Conservation (phyloP, 2,888 invertebrate species). For the Deilephila elpenor region DNA sequence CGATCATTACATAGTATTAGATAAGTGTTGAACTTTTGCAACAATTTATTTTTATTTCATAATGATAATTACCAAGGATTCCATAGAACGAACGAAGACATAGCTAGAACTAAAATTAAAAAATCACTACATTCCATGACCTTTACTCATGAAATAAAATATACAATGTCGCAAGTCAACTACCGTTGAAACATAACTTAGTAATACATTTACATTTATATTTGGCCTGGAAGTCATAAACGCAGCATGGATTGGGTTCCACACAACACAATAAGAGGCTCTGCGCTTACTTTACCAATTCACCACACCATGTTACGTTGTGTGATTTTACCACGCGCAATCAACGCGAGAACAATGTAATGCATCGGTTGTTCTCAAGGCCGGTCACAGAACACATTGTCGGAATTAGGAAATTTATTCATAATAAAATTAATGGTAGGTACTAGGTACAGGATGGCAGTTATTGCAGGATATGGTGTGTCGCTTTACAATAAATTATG, state of each 20-base stretch:
- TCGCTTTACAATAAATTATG: neutral
- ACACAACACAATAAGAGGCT: constrained; percentile 4
- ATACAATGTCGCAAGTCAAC: neutral
- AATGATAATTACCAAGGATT: neutral
- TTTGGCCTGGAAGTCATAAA: neutral
- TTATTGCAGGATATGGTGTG: neutral
- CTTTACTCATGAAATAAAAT: neutral
- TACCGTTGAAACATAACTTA: neutral
- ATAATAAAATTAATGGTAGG: neutral
- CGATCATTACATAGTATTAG: no score
- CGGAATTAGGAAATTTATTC: neutral
- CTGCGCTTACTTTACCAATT: constrained; percentile 1
- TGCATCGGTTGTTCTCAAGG: neutral
- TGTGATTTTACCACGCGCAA: neutral
- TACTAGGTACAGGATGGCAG: neutral
- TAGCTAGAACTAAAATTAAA: neutral
- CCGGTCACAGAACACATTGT: neutral
- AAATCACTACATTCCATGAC: neutral
- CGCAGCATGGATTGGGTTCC: neutral
- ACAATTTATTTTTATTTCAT: neutral
- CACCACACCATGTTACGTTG: neutral
- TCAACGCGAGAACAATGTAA: constrained; percentile 20
- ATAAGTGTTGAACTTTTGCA: no score
- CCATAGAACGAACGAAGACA: neutral
- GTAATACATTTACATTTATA: neutral